Evolutionary conservation across 2,797 vertebrate species (phyloP), one percentile per base, ranked within the genome.

Genomic region (Aldrovandia affinis): DNA sequence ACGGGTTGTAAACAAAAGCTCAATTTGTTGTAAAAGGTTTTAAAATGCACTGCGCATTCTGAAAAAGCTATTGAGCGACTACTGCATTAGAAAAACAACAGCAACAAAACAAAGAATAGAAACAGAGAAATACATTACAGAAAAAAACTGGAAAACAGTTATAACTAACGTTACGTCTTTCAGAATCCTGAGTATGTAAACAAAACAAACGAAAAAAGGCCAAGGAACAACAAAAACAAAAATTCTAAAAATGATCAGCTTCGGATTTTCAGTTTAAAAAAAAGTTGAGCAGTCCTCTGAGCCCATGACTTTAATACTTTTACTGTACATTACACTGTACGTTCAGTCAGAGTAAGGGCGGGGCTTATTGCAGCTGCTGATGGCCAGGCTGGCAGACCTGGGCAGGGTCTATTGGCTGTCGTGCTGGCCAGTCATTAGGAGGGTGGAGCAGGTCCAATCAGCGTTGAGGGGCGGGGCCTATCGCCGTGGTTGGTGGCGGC

Each of bases 401-500:
- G 28, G 79, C 57, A 70, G 78, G 22, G 75, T 84, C 83, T 85
- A 80, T 86, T 87, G 88, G 86, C 88, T 88, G 30, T n/a, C 5
- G 59, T n/a, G 59, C 59, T 10, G 59, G 59, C 59, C 59, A 63
- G 59, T 63, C 25, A 2, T 63, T 63, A 63, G 25, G 59, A 63
- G 25, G 28, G 59, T 61, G 59, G 22, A 8, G 61, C 61, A 14
- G 81, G 83, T 83, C 81, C 88, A 88, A 84, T 85, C 88, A 81
- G 36, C 33, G 68, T 84, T n/a, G 78, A 57, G 42, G 39, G 73
- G 73, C 15, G 3, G 79, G 84, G 75, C 82, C 88, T 89, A 92
- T 86, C 91, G 88, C 39, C 90, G 93, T 20, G 93, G 91, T 80
- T 94, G 94, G 85, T 97, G 97, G 87, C 95, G 95, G 91, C 96